Evolutionary conservation across 2,888 invertebrate species (phyloP), one percentile per base, ranked within the genome.

Genomic region (Drosophila merina): DNA sequence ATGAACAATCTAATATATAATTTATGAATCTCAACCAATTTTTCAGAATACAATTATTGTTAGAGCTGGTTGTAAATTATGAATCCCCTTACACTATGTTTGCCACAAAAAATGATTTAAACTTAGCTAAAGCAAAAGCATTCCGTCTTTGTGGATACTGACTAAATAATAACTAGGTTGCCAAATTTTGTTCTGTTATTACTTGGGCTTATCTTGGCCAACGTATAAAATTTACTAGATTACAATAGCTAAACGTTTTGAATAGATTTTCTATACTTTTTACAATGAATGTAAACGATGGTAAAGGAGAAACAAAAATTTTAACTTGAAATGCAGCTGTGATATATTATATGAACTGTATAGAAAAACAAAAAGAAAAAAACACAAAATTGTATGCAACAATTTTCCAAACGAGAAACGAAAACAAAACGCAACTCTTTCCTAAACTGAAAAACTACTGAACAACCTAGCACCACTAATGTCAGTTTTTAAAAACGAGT

Each of bases 311-410:
- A 47, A 40, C 30, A 55, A 62, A 60, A 67, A 77, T 60, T 76
- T 71, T 80, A 63, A 83, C 80, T 77, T 57, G 75, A 82, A 84
- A 84, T 86, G 80, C 82, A 80, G 77, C 86, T 85, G 86, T 86
- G 85, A 85, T 85, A 85, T 79, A 60, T 77, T 77, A 71, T 76
- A 79, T 67, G 68, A 47, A 84, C 72, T 76, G 71, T 78, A 72
- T 74, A 85, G 66, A 87, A 66, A 74, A 71, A 64, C 12, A 28
- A 28, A 28, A 4, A 28, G 20, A 57, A 14, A 57, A 54, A 57
- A 48, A 10, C 57, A 60, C 54, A 56, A 36, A 70, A 56, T 63
- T 33, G 66, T 67, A 68, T 59, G 58, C 59, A 74, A 66, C 47
- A 57, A 63, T 60, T 57, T 66, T 70, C 72, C 66, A 67, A 60